Evolutionary conservation across 2,797 vertebrate species (phyloP).

Genomic region (Limnodromus scolopaceus): DNA sequence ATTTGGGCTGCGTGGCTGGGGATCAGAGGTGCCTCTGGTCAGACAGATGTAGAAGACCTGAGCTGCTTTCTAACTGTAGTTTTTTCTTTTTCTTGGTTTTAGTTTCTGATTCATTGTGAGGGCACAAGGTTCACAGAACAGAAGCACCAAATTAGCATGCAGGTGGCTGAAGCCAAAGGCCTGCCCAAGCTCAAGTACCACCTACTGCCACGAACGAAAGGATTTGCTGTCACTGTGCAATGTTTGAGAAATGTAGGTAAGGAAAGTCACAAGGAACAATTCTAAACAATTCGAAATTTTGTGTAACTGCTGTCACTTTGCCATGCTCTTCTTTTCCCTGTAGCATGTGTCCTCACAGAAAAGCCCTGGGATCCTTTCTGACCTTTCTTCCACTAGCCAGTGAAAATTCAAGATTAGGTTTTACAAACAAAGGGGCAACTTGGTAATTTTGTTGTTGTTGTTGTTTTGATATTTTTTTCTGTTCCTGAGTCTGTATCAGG

Average conservation of each 20-base stretch:
- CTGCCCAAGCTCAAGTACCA: slow-evolving; percentile 95
- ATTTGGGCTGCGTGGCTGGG: not conserved
- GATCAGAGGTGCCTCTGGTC: not conserved
- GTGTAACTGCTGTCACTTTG: not conserved
- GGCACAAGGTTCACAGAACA: slow-evolving; percentile 94
- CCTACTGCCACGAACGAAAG: slow-evolving; percentile 94
- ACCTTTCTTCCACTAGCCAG: not conserved
- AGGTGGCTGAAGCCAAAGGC: slow-evolving; percentile 94
- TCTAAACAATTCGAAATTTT: slow-evolving; percentile 12
- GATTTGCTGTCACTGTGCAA: slow-evolving; percentile 91
- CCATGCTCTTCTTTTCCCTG: not conserved
- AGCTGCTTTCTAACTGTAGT: not conserved
- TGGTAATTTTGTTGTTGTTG: not conserved
- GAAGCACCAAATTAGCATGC: slow-evolving; percentile 95
- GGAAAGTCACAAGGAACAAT: slow-evolving; percentile 56
- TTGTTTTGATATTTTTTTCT: not conserved
- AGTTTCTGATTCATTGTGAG: slow-evolving; percentile 97
- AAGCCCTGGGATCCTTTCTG: not conserved
- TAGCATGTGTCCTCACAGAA: not conserved
- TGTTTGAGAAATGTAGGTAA: slow-evolving; percentile 94
- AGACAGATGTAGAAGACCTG: not conserved
- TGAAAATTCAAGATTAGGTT: not conserved
- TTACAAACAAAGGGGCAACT: not conserved
- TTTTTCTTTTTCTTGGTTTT: not conserved
- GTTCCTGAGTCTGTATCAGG: not conserved